These are phyloP conservation scores for Cottus gobio DNA, from an alignment of 2,113 vertebrate genomes.

Conservation along the genomic window DNA sequence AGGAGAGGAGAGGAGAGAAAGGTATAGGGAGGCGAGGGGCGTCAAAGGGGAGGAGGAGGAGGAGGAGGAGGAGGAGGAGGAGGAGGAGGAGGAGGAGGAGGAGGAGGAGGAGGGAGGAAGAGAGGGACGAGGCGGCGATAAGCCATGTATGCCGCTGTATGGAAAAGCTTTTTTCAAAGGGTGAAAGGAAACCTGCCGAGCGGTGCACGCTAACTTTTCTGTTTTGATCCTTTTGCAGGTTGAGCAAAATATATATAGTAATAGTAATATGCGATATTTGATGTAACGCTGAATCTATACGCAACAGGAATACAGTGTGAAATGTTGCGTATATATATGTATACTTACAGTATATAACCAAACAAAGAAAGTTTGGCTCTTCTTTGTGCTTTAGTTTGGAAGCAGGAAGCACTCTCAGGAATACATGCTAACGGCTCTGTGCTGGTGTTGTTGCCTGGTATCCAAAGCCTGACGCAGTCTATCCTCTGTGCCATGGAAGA, in stretches of 20 bases:
- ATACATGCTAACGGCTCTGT: not conserved
- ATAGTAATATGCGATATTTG: slow-evolving; percentile 37
- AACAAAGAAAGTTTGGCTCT: not conserved
- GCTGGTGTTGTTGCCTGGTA: not conserved
- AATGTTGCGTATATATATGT: slow-evolving; percentile 3
- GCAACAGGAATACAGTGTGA: not conserved
- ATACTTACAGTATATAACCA: too few species aligned
- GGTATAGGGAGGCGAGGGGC: slow-evolving; percentile 2
- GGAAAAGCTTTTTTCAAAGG: slow-evolving; percentile 31
- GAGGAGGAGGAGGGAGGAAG: not conserved
- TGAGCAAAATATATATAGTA: too few species aligned
- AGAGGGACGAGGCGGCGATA: slow-evolving; percentile 36
- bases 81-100: slow-evolving; percentile 12
- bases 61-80: not conserved
- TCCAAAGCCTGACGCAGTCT: not conserved
- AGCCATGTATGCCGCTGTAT: slow-evolving; percentile 27
- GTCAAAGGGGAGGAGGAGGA: slow-evolving; percentile 43
- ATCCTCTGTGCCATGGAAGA: slow-evolving; percentile 8
- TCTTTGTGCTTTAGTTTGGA: not conserved
- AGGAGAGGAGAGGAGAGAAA: slow-evolving; percentile 26
- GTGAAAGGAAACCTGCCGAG: slow-evolving; percentile 25
- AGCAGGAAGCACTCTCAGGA: not conserved
- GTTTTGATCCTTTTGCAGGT: slow-evolving; percentile 7
- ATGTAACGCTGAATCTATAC: not conserved
- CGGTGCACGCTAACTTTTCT: not conserved